Evolutionary conservation across 2,888 invertebrate genomes (phyloP), one percentile per base, ranked within the genome.

Genomic region (Hydroisotoma schaefferi): DNA sequence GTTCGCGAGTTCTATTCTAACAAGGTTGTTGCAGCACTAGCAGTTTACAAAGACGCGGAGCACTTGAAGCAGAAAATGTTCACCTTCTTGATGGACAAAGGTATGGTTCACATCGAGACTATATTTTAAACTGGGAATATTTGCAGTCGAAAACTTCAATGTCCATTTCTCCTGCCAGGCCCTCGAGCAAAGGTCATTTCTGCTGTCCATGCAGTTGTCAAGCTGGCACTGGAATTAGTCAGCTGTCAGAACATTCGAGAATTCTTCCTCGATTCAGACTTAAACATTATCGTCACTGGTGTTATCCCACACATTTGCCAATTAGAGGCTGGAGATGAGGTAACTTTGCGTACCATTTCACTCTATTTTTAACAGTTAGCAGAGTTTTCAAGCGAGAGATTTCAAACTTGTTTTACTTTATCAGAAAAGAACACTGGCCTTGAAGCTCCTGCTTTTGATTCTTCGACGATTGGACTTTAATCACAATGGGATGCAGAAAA

Each of bases 241-340:
- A 18, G 6, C 12, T 49, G 28, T 27, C 27, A 12, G 8, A 18
- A 49, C 26, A 49, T 29, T 12, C 3, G n/a, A 3, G 49, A 18
- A 8, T 49, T 49, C 28, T 49, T 49, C 18, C 12, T 49, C 5
- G 49, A 49, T 10, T 25, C 22, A 8, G 49, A 49, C 18, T 29
- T 49, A 27, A 28, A 25, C 26, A 49, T 49, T 28, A 28, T 49
- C 12, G 15, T 49, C 5, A 29, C 26, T 6, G 49, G 49, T 12
- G 18, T 49, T 12, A 20, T n/a, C 6, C 15, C 26, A 15, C 28
- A 49, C 26, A 27, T 49, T 12, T 15, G 28, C 15, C 28, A 49
- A 28, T 8, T 49, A 10, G 49, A 27, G 18, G 15, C 18, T 5
- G 49, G 49, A 28, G 49, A 49, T 28, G 49, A 49, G 29, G 49